Percentiles rank a stretch among this genome's conserved stretches.
Evolutionary conservation across 1,140 invertebrate species (phyloP).

Genomic region (Drosophila lacertosa): DNA sequence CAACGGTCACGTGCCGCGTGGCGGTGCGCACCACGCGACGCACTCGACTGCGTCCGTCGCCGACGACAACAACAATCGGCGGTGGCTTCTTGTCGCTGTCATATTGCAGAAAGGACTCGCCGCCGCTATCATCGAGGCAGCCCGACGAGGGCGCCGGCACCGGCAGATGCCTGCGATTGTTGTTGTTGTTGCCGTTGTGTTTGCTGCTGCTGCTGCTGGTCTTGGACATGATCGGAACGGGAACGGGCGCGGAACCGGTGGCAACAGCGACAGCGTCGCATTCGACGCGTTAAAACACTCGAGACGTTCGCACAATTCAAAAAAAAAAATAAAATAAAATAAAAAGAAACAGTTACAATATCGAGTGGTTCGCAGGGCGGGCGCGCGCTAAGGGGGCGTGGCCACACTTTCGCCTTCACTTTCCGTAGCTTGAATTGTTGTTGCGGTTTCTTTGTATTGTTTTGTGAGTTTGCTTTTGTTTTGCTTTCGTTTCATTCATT

Average conservation of each 20-base stretch:
- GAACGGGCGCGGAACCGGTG: slow-evolving; percentile 16
- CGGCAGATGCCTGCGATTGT: slow-evolving; percentile 62
- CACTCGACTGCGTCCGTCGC: slow-evolving; percentile 80
- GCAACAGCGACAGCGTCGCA: slow-evolving; percentile 25
- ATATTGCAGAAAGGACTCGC: slow-evolving; percentile 81
- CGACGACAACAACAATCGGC: slow-evolving; percentile 83
- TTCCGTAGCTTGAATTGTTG: slow-evolving; percentile 56
- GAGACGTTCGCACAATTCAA: slow-evolving; percentile 15
- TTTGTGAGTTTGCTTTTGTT: slow-evolving; percentile 44
- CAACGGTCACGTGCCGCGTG: slow-evolving; percentile 82
- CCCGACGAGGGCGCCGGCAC: slow-evolving; percentile 42
- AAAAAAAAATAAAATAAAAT: too few relatives aligned
- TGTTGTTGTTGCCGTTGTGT: slow-evolving; percentile 46
- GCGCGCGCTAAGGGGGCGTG: slow-evolving; percentile 20
- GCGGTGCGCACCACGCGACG: slow-evolving; percentile 81
- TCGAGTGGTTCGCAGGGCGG: background rate
- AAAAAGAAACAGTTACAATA: slow-evolving; percentile 28
- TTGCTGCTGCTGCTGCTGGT: slow-evolving; percentile 44
- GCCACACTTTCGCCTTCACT: slow-evolving; percentile 62
- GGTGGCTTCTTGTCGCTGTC: slow-evolving; percentile 77
- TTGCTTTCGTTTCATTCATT: slow-evolving; percentile 71
- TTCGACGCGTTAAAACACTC: slow-evolving; percentile 24
- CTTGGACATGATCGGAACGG: slow-evolving; percentile 37
- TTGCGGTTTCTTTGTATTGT: slow-evolving; percentile 40
- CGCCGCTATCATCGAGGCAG: slow-evolving; percentile 49